phyloP scores from a whole-genome alignment of 2,113 vertebrate genomes.

The Siphamia tubifer region DNA sequence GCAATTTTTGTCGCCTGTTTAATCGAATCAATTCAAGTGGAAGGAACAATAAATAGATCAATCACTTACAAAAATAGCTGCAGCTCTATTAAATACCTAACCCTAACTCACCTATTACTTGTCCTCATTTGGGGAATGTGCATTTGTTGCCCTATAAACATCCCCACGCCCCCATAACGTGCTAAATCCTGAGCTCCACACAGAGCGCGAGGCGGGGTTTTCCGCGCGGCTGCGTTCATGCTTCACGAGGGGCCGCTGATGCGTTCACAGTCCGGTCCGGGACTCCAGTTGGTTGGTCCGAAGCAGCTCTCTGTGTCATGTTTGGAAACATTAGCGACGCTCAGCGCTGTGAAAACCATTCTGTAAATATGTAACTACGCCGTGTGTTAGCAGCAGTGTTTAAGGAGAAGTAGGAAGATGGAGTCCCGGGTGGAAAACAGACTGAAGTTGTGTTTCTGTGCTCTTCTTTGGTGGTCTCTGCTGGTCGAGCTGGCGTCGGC shows the following conservation, averaged over 20 bases:
- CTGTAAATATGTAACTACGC: slow-evolving; percentile 54
- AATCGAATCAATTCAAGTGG: too few species aligned
- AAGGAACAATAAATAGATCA: too few species aligned
- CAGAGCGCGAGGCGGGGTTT: slow-evolving; percentile 57
- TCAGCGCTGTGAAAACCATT: background rate
- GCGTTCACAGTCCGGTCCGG: background rate
- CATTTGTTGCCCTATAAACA: too few species aligned
- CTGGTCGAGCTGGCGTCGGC: slow-evolving; percentile 52
- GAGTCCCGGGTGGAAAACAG: slow-evolving; percentile 28
- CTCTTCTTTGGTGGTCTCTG: slow-evolving; percentile 69
- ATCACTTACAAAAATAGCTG: too few species aligned
- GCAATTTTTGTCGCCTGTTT: too few species aligned
- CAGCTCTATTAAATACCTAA: too few species aligned
- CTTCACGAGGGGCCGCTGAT: background rate
- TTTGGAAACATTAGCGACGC: background rate
- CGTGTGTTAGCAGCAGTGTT: background rate
- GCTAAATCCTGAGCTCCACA: too few species aligned
- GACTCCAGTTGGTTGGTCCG: background rate
- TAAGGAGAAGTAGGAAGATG: slow-evolving; percentile 50
- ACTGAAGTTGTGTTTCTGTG: slow-evolving; percentile 47
- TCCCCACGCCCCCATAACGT: too few species aligned
- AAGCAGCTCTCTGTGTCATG: background rate
- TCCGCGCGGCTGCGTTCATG: background rate
- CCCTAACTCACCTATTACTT: too few species aligned
- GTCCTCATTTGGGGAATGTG: too few species aligned